Base-by-base conservation (phyloP, 2,888 invertebrate genomes). In the Nemoura dubitans region DNA sequence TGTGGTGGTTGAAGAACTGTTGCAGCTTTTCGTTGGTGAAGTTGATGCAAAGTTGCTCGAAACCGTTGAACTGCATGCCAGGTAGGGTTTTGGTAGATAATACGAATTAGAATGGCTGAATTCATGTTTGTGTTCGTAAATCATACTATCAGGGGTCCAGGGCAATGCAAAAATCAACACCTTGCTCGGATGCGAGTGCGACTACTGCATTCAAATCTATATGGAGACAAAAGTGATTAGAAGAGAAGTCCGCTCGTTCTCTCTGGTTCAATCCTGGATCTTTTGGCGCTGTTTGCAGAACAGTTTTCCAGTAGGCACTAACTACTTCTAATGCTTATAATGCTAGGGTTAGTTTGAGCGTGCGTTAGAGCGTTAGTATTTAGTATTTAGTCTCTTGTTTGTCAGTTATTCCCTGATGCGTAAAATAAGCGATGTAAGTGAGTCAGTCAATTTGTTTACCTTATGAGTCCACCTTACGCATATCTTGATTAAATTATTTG, bases 41-140 rank as follows among this genome's bases (percentile, higher is more conserved):
- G 94, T 98, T 98, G 95, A 98, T 97, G 94, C 98, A 98, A 91
- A 98, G 94, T 93, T 98, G 98, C 93, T 98, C 97, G 94, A 98
- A 98, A 91, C 97, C 96, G 94, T 98, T 98, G 94, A 94, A 96
- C 97, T 97, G 94, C 59, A 59, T 59, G 59, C 59, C 59, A 14
- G 59, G 21, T 59, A 36, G 59, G 59, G 59, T 59, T 59, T 59
- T 59, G 59, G 59, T 59, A 59, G 59, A 59, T 59, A 21, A 59
- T 59, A 59, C 21, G 59, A 59, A 59, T 59, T 59, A 59, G 59
- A 59, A 59, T 21, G 14, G 59, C 21, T 59, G 14, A 3, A 59
- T 21, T 3, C 10, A 36, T 36, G 36, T 36, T 36, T 36, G 3
- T 36, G 10, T 59, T 59, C 21, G 21, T 59, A 10, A 59, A 21